phyloP scores from a whole-genome alignment of 2,888 invertebrate genomes.

The Gerris lacustris region DNA sequence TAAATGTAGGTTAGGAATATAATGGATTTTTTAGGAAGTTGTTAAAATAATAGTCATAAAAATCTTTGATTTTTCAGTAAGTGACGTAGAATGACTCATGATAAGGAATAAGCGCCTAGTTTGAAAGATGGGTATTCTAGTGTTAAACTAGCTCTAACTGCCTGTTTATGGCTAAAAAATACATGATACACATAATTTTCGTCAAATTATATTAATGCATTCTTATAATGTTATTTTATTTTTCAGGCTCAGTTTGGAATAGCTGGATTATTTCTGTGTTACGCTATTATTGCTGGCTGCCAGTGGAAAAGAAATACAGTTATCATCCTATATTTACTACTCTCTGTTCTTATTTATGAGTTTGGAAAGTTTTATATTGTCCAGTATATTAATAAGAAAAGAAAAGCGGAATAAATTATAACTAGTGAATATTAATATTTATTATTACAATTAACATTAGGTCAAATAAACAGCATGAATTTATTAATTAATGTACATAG shows the following conservation, averaged over 20 bases:
- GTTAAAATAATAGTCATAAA: no score
- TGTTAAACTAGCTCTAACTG: background rate
- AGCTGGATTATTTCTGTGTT: background rate
- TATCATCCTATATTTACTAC: background rate
- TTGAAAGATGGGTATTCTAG: background rate
- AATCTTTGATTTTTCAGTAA: no score
- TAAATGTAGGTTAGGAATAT: no score
- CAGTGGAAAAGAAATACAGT: background rate
- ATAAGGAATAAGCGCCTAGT: background rate
- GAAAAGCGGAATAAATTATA: background rate
- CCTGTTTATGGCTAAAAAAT: background rate
- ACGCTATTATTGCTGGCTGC: background rate
- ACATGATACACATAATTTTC: background rate
- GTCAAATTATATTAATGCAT: background rate
- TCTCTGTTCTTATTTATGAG: background rate
- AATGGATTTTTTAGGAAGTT: no score
- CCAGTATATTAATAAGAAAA: background rate
- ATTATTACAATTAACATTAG: no score
- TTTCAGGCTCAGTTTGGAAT: background rate
- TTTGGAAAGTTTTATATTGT: background rate
- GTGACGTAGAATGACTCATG: no score
- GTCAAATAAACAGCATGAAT: no score
- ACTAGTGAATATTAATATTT: no score
- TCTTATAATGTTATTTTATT: background rate
- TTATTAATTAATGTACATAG: no score